These are phyloP conservation scores for Elgaria multicarinata DNA, from an alignment of 2,113 vertebrate species.

Conservation along the genomic window DNA sequence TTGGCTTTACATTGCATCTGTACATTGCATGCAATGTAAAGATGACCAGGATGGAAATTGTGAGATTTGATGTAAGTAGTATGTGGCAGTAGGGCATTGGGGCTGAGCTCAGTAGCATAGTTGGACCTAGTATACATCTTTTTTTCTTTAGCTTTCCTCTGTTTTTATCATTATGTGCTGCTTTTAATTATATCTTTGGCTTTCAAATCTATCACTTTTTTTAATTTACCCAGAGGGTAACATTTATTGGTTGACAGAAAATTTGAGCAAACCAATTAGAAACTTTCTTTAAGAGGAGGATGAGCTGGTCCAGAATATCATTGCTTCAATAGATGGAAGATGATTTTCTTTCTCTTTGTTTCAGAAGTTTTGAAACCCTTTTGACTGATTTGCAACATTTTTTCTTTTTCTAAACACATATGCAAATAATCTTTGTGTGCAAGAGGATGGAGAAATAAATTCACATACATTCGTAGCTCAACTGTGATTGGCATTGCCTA, in stretches of 20 bases:
- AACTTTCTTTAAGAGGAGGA: neutral
- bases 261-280: neutral
- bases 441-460: neutral
- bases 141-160: too few species aligned
- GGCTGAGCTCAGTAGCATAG: neutral
- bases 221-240: too few species aligned
- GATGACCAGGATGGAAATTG: neutral
- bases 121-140: neutral
- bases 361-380: neutral
- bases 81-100: neutral
- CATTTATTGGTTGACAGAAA: neutral
- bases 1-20: neutral
- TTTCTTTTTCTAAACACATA: neutral
- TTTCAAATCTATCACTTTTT: neutral
- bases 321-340: neutral
- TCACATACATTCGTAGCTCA: neutral
- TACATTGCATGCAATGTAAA: neutral
- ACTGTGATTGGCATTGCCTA: neutral
- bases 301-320: too few species aligned
- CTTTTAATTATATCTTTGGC: too few species aligned
- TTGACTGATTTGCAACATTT: neutral
- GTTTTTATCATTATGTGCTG: too few species aligned
- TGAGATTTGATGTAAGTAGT: neutral
- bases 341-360: neutral
- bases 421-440: neutral